Evolutionary conservation across 2,888 invertebrate species (phyloP), one percentile per base, ranked within the genome.

Genomic region (Mellilla xanthometata): DNA sequence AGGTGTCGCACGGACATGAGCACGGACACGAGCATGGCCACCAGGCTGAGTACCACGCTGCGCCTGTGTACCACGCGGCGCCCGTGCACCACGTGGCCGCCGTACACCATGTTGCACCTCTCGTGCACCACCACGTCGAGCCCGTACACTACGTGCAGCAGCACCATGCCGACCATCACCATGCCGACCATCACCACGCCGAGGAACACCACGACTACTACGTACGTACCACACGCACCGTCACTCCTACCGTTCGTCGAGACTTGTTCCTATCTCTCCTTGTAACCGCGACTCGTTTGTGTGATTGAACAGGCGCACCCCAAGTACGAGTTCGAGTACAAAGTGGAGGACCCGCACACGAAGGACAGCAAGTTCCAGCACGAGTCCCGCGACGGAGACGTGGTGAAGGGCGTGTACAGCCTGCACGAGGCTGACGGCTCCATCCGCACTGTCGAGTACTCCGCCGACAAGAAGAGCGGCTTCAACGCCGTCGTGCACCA

Each of bases 401-500:
- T 62, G 26, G 79, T 79, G 45, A 85, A 90, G 65, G 93, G 93
- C 28, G 90, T 91, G 55, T 93, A 93, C 76, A 88, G 86, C 52
- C 76, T 91, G 39, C 89, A 91, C 56, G 91, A 92, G 59, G 84
- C 91, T 35, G 91, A 90, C 39, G 91, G 91, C 40, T 90, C 91
- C 60, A 72, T 91, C 36, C 71, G 77, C 42, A 77, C 76, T 12
- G 77, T 77, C 5, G 68, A 77, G 26, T 91, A 91, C 64, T 74
- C 77, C 35, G 90, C 91, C 27, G 90, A 90, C 60, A 79, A 90
- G 54, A 81, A 89, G 51, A 63, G 62, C 50, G 91, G 91, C 38
- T 91, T 91, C 65, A 90, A 86, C 53, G 91, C 91, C 1, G 73
- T 87, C 10, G 90, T 91, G 2, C 83, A 79, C 42, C 84, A 87